phyloP scores from a whole-genome alignment of 2,888 invertebrate genomes.

The Strigamia maritima region DNA sequence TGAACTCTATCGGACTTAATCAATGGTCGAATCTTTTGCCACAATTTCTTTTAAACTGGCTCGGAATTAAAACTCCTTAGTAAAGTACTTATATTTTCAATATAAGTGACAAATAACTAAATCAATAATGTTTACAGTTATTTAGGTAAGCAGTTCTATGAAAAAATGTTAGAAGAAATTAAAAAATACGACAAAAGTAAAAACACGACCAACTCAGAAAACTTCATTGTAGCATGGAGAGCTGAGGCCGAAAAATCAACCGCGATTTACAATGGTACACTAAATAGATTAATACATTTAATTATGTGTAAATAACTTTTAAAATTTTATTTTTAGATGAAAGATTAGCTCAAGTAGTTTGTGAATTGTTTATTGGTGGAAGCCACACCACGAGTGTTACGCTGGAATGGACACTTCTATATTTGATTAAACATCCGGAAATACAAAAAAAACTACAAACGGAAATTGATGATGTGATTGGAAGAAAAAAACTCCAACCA shows the following conservation, averaged over 20 bases:
- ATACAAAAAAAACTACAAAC: neutral
- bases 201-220: neutral
- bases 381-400: neutral
- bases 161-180: neutral
- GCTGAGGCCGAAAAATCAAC: neutral
- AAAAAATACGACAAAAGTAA: neutral
- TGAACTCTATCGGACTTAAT: neutral
- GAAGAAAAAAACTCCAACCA: neutral
- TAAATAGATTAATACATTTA: too few species aligned
- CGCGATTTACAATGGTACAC: neutral
- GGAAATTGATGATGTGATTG: constrained; percentile 15
- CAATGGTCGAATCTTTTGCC: neutral
- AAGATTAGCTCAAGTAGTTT: neutral
- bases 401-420: neutral
- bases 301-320: too few species aligned
- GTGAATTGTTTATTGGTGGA: neutral
- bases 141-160: neutral
- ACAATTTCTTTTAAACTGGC: neutral
- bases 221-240: neutral
- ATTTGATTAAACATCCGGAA: neutral
- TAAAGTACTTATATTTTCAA: too few species aligned
- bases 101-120: too few species aligned
- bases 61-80: neutral
- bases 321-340: neutral
- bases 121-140: too few species aligned